Evolutionary conservation across 1,140 invertebrate species (phyloP).

Genomic region (Agraylea sexmaculata): DNA sequence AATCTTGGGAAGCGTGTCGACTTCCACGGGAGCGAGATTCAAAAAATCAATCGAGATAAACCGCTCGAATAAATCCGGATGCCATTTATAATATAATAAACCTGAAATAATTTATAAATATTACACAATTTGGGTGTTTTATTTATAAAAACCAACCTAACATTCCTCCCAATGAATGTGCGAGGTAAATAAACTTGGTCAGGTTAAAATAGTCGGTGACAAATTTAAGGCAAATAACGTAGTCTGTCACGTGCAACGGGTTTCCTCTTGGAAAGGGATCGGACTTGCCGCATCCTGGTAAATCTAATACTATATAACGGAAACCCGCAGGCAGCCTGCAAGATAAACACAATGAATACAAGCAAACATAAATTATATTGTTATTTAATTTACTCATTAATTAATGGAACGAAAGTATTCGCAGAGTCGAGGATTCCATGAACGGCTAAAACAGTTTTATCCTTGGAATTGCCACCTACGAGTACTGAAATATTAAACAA

Average conservation of each 20-base stretch:
- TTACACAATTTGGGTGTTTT: neutral
- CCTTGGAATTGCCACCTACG: constrained; percentile 2
- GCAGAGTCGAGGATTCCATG: constrained; percentile 14
- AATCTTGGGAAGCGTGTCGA: constrained; percentile 1
- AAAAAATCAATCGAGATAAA: constrained; percentile 15
- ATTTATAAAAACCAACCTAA: constrained; percentile 11
- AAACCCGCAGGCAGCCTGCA: constrained; percentile 15
- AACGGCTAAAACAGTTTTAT: constrained; percentile 5
- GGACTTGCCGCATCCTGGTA: constrained; percentile 17
- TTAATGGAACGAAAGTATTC: constrained; percentile 9
- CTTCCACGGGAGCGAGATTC: constrained; percentile 8
- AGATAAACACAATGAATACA: neutral
- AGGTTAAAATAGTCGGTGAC: constrained; percentile 15
- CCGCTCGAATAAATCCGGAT: constrained; percentile 11
- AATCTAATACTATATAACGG: constrained; percentile 12
- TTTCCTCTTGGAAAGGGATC: constrained; percentile 10
- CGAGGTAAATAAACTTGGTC: constrained; percentile 14
- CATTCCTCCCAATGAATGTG: constrained; percentile 19
- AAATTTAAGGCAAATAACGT: constrained; percentile 10
- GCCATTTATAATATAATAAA: constrained; percentile 12
- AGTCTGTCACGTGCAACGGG: constrained; percentile 11
- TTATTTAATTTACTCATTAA: constrained; percentile 9
- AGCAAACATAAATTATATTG: neutral
- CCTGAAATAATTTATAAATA: constrained; percentile 11
- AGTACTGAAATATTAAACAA: constrained; percentile 9